Percentiles rank a stretch among this genome's conserved stretches.
These are phyloP conservation scores for Ganaspis brasiliensis DNA, from an alignment of 2,888 invertebrate genomes.

Conservation along the genomic window DNA sequence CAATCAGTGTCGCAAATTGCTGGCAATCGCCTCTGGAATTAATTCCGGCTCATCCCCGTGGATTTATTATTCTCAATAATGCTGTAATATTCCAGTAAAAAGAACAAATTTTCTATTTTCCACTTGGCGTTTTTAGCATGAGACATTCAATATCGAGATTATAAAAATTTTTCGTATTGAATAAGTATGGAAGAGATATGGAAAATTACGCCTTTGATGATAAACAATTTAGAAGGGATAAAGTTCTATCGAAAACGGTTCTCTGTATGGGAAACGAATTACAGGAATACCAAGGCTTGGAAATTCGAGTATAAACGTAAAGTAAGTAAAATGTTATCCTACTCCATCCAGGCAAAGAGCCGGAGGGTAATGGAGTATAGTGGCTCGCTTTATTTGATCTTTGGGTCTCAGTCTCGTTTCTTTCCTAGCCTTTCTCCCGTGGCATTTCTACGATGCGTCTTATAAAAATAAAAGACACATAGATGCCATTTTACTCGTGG, in stretches of 20 bases:
- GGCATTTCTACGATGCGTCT: conserved; percentile 34
- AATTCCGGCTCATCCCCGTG: conserved; percentile 74
- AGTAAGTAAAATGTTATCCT: conserved; percentile 40
- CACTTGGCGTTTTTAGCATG: neutral
- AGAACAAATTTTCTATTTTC: conserved; percentile 2
- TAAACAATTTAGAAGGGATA: neutral
- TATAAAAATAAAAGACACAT: conserved; percentile 33
- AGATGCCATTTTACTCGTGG: conserved; percentile 18
- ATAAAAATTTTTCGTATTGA: no score
- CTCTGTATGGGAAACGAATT: conserved; percentile 11
- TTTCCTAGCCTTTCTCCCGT: conserved; percentile 22
- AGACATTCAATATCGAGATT: no score
- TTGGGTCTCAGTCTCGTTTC: conserved; percentile 36
- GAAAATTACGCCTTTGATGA: no score
- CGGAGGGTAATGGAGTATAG: conserved; percentile 40
- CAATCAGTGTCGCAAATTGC: conserved; percentile 78
- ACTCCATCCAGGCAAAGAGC: conserved; percentile 35
- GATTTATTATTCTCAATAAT: conserved; percentile 71
- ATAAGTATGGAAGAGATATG: no score
- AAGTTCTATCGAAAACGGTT: conserved; percentile 11
- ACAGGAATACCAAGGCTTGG: conserved; percentile 12
- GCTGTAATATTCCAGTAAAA: conserved; percentile 63
- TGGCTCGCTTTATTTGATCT: conserved; percentile 38
- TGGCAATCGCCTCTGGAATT: conserved; percentile 76
- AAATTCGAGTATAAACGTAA: conserved; percentile 36